Evolutionary conservation across 2,797 vertebrate species (phyloP).

Genomic region (Limnodromus scolopaceus): DNA sequence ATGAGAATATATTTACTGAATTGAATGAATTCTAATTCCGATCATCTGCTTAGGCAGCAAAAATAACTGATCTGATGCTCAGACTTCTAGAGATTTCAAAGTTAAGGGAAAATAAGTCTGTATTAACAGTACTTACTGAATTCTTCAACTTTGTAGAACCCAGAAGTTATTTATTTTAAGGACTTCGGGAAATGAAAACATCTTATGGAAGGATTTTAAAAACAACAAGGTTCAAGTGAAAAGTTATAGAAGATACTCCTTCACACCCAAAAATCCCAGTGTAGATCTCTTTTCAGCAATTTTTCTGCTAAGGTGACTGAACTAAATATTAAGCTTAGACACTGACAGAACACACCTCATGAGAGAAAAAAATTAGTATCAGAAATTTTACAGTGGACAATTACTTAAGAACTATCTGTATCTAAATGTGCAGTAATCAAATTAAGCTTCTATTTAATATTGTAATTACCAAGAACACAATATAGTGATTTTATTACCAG

Average conservation of each 20-base stretch:
- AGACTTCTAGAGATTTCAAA: neutral
- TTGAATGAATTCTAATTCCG: neutral
- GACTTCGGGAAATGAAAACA: neutral
- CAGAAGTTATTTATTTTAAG: neutral
- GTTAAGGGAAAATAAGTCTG: neutral
- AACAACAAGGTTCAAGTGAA: neutral
- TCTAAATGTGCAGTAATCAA: conserved; percentile 91
- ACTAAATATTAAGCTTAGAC: conserved; percentile 46
- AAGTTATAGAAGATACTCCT: neutral
- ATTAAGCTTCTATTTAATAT: conserved; percentile 95
- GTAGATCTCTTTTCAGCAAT: neutral
- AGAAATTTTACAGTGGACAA: conserved; percentile 81
- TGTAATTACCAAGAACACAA: conserved; percentile 90
- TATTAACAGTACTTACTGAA: neutral
- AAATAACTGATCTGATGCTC: neutral
- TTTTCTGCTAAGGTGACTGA: conserved; percentile 32
- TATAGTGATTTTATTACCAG: conserved; percentile 93
- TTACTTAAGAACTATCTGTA: conserved; percentile 89
- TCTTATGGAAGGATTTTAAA: neutral
- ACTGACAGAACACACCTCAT: conserved; percentile 47
- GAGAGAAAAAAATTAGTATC: conserved; percentile 67
- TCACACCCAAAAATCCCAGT: neutral
- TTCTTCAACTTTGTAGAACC: neutral
- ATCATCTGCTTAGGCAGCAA: neutral
- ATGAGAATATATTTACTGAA: neutral